Evolutionary conservation across 2,888 invertebrate genomes (phyloP).

Genomic region (Chloromyia formosa): DNA sequence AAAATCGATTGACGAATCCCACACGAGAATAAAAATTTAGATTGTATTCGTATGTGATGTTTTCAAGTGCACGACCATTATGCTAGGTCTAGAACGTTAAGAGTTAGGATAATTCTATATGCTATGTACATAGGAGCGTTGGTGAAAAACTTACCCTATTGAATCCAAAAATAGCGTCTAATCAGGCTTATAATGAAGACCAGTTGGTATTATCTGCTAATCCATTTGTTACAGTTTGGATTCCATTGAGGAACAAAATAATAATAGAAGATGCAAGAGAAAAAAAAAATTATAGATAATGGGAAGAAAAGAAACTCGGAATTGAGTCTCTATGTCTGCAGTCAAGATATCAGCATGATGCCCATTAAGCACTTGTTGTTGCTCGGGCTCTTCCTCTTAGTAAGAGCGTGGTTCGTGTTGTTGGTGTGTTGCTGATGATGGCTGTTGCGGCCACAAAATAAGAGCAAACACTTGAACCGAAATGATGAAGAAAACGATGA

Average conservation of each 20-base stretch:
- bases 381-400: slow-evolving; percentile 6
- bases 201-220: slow-evolving; percentile 44
- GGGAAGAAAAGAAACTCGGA: slow-evolving; percentile 25
- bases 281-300: too few species aligned
- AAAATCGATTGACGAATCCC: slow-evolving; percentile 12
- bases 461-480: slow-evolving; percentile 38
- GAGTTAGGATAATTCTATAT: too few species aligned
- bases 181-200: slow-evolving; percentile 41
- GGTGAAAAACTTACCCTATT: slow-evolving; percentile 38
- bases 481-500: slow-evolving; percentile 13
- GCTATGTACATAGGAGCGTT: too few species aligned
- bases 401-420: not conserved
- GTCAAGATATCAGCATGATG: slow-evolving; percentile 45
- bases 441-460: slow-evolving; percentile 13
- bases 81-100: too few species aligned
- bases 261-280: too few species aligned
- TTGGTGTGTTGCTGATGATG: not conserved
- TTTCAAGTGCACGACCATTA: too few species aligned
- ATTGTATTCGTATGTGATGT: too few species aligned
- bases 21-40: not conserved
- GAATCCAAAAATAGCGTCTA: slow-evolving; percentile 44
- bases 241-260: not conserved
- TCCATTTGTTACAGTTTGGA: slow-evolving; percentile 44
- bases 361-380: slow-evolving; percentile 43
- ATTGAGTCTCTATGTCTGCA: slow-evolving; percentile 18